Evolutionary conservation across 2,888 invertebrate genomes (phyloP).

Genomic region (Drosophila percnosoma): DNA sequence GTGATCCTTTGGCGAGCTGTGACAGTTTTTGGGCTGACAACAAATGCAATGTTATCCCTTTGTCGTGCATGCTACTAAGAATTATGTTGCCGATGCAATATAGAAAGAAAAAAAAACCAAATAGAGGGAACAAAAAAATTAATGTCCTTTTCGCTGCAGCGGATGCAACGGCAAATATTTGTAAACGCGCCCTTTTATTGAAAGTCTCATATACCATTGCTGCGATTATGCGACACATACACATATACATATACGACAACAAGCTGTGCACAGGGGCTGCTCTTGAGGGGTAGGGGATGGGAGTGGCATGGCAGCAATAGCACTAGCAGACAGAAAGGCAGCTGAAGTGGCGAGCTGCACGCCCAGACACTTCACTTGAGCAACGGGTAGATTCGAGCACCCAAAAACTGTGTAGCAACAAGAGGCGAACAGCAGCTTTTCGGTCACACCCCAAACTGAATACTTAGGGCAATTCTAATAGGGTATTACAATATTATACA

Average conservation of each 20-base stretch:
- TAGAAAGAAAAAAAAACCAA: slow-evolving; percentile 20
- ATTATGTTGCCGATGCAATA: slow-evolving; percentile 65
- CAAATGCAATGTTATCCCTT: slow-evolving; percentile 81
- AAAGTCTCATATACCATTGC: slow-evolving; percentile 52
- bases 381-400: slow-evolving; percentile 21
- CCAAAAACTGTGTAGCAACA: slow-evolving; percentile 27
- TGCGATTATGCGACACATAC: slow-evolving; percentile 38
- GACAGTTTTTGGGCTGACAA: slow-evolving; percentile 78
- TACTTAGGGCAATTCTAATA: slow-evolving; percentile 3
- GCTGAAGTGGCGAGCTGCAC: slow-evolving; percentile 58
- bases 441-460: slow-evolving; percentile 30
- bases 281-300: slow-evolving; percentile 10
- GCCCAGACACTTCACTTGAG: slow-evolving; percentile 42
- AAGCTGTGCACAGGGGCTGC: slow-evolving; percentile 47
- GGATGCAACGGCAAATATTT: slow-evolving; percentile 78
- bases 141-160: slow-evolving; percentile 69
- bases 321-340: slow-evolving; percentile 34
- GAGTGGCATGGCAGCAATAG: slow-evolving; percentile 15
- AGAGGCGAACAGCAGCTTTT: slow-evolving; percentile 31
- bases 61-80: slow-evolving; percentile 75
- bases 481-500: slow-evolving; percentile 1
- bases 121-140: slow-evolving; percentile 38
- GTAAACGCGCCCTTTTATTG: slow-evolving; percentile 76
- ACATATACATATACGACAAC: slow-evolving; percentile 17
- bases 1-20: slow-evolving; percentile 70